Percentiles rank a stretch among this genome's conserved stretches.
These are phyloP conservation scores for Synergus umbraculus DNA, from an alignment of 2,888 invertebrate species.

Conservation along the genomic window DNA sequence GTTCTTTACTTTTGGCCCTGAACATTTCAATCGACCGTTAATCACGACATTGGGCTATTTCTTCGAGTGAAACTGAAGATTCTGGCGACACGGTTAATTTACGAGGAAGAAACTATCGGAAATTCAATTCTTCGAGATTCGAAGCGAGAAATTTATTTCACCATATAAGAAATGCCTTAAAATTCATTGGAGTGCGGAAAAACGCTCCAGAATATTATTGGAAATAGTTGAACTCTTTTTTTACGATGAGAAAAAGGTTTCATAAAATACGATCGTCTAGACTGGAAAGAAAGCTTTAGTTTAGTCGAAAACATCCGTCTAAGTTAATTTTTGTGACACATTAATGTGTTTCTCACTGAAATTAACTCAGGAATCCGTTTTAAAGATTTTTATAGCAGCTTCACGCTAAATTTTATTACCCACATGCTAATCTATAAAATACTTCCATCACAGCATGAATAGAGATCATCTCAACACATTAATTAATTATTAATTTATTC, in stretches of 20 bases:
- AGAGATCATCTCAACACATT: too few species aligned
- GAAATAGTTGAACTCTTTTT: slow-evolving; percentile 35
- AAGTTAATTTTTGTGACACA: too few species aligned
- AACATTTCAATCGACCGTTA: background rate
- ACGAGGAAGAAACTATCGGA: slow-evolving; percentile 53
- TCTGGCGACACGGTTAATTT: slow-evolving; percentile 54
- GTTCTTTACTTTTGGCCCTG: background rate
- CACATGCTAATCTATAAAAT: too few species aligned
- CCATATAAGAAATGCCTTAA: background rate
- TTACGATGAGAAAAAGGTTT: background rate
- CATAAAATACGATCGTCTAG: background rate
- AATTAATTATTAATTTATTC: too few species aligned
- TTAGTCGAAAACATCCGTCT: background rate
- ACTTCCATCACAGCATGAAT: too few species aligned
- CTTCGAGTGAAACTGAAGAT: slow-evolving; percentile 52
- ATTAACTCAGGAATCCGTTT: too few species aligned
- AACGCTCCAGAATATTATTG: background rate
- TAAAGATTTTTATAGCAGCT: too few species aligned
- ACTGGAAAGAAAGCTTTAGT: background rate
- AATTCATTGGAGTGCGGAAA: background rate
- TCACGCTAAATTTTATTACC: too few species aligned
- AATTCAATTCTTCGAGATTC: slow-evolving; percentile 49
- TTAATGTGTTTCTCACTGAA: too few species aligned
- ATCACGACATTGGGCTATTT: slow-evolving; percentile 40
- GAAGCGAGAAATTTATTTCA: slow-evolving; percentile 9